phyloP scores from a whole-genome alignment of 2,888 invertebrate species.

The Lysandra coridon region DNA sequence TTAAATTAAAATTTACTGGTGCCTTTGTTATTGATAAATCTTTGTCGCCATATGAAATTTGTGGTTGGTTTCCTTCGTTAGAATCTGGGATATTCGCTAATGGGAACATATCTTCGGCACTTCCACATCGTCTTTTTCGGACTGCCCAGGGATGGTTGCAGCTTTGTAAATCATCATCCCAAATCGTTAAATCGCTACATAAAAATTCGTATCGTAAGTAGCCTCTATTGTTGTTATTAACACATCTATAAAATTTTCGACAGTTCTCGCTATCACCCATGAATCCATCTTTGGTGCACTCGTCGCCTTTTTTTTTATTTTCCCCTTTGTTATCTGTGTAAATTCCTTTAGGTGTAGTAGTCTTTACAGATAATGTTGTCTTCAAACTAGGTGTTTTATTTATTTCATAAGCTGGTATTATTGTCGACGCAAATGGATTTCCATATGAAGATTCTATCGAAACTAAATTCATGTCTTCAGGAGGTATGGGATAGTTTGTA shows the following conservation, averaged over 20 bases:
- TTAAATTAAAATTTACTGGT: not conserved
- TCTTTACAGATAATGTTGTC: slow-evolving; percentile 8
- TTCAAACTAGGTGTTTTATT: not conserved
- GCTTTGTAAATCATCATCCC: slow-evolving; percentile 85
- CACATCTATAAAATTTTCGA: slow-evolving; percentile 89
- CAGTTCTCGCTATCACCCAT: slow-evolving; percentile 86
- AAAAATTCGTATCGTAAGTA: slow-evolving; percentile 86
- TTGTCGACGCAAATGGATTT: not conserved
- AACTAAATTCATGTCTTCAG: not conserved
- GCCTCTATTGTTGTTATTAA: slow-evolving; percentile 81
- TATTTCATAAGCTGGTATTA: not conserved
- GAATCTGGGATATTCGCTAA: not conserved
- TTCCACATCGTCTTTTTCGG: slow-evolving; percentile 63
- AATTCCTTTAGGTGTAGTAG: slow-evolving; percentile 30
- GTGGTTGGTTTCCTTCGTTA: not conserved
- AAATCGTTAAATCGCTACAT: slow-evolving; percentile 88
- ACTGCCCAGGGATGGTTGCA: slow-evolving; percentile 87
- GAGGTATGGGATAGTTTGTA: not conserved
- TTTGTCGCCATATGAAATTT: slow-evolving; percentile 23
- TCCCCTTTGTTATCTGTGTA: slow-evolving; percentile 28
- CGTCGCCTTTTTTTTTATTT: slow-evolving; percentile 44
- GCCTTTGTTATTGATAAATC: not conserved
- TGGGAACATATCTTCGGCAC: slow-evolving; percentile 33
- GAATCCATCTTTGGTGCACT: slow-evolving; percentile 85
- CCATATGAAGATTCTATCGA: not conserved